These are phyloP conservation scores for Caranx melampygus DNA, from an alignment of 2,113 vertebrate species.

Conservation along the genomic window DNA sequence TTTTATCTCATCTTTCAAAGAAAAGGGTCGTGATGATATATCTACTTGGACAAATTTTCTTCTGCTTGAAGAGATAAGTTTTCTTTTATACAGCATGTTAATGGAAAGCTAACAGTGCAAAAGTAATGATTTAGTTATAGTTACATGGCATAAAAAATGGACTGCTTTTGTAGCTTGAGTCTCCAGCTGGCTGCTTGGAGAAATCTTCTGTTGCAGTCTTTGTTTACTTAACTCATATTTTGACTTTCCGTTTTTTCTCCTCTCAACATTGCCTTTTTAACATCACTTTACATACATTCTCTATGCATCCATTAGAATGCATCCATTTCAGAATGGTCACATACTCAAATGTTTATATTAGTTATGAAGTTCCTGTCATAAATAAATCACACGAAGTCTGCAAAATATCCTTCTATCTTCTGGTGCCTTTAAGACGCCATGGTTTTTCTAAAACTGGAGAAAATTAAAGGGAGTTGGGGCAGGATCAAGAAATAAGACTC, in stretches of 20 bases:
- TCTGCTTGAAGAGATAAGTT: slow-evolving; percentile 54
- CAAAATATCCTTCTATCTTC: too few species aligned
- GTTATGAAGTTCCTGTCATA: too few species aligned
- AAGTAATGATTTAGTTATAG: slow-evolving; percentile 17
- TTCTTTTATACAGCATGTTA: slow-evolving; percentile 51
- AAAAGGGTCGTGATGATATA: slow-evolving; percentile 55
- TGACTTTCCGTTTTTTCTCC: neutral
- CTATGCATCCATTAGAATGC: too few species aligned
- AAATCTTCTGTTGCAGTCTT: neutral
- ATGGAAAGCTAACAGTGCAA: slow-evolving; percentile 45
- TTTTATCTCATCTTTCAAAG: slow-evolving; percentile 64
- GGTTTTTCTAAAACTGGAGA: too few species aligned
- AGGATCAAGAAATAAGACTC: too few species aligned
- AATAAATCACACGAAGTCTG: too few species aligned
- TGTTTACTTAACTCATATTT: neutral
- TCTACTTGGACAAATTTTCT: slow-evolving; percentile 28
- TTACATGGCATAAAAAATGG: neutral
- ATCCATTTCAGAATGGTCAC: too few species aligned
- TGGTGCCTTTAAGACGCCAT: too few species aligned
- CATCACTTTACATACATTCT: too few species aligned
- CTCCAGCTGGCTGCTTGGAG: neutral
- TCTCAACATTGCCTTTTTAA: too few species aligned
- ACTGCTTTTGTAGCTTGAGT: neutral
- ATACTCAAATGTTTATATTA: too few species aligned
- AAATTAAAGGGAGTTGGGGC: too few species aligned